phyloP scores from a whole-genome alignment of 2,113 vertebrate genomes.

The Sinocyclocheilus maitianheensis region DNA sequence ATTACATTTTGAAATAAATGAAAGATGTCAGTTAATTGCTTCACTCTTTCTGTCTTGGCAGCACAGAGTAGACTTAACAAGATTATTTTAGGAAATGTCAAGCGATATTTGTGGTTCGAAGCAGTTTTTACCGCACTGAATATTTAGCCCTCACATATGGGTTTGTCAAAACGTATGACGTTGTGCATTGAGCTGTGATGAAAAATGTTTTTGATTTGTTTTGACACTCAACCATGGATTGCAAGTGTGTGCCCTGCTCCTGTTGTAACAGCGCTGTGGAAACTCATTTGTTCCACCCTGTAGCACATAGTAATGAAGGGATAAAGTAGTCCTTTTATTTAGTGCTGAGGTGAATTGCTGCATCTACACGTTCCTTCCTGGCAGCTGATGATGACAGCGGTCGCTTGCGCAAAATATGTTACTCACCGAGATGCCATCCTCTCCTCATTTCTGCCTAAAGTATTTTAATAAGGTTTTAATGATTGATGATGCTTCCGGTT shows the following conservation, averaged over 20 bases:
- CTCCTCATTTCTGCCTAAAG: background rate
- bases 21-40: slow-evolving; percentile 13
- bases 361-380: background rate
- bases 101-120: background rate
- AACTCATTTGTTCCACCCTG: slow-evolving; percentile 57
- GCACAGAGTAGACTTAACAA: background rate
- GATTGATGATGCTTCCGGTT: slow-evolving; percentile 14
- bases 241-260: slow-evolving; percentile 4
- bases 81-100: slow-evolving; percentile 22
- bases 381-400: slow-evolving; percentile 12
- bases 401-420: background rate
- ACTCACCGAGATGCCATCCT: background rate
- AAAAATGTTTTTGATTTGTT: slow-evolving; percentile 23
- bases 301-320: slow-evolving; percentile 53
- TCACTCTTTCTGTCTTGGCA: slow-evolving; percentile 7
- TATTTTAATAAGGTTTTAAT: background rate
- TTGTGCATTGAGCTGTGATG: slow-evolving; percentile 29
- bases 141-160: slow-evolving; percentile 10
- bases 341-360: slow-evolving; percentile 33
- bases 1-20: slow-evolving; percentile 4
- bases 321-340: slow-evolving; percentile 46
- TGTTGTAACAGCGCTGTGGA: slow-evolving; percentile 34
- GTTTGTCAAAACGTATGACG: background rate
- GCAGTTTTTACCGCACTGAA: background rate
- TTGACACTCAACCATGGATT: background rate